A percentile compares a stretch with the other conserved stretches of the same genome.
Evolutionary conservation across 1,140 invertebrate genomes (phyloP).

Genomic region (Drosophila pandora): DNA sequence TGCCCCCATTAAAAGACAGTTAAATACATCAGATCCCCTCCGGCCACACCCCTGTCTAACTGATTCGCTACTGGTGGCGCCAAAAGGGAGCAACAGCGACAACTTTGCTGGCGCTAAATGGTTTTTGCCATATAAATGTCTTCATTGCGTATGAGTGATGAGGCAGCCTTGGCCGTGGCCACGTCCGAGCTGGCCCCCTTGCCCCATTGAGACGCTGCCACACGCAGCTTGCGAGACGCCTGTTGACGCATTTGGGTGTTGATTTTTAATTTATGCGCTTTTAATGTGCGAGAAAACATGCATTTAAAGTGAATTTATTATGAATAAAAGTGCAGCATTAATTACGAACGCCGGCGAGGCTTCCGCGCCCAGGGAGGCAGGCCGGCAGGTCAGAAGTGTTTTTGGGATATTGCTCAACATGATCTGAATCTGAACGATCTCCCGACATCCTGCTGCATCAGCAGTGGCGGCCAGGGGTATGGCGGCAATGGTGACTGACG

Average conservation of each 20-base stretch:
- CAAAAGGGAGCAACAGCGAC: conserved; percentile 47
- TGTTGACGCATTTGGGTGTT: conserved; percentile 77
- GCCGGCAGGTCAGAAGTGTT: conserved; percentile 39
- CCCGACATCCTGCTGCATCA: conserved; percentile 31
- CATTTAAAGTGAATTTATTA: conserved; percentile 80
- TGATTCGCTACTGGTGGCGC: conserved; percentile 30
- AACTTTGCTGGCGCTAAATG: conserved; percentile 63
- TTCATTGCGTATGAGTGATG: conserved; percentile 81
- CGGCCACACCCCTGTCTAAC: conserved; percentile 1
- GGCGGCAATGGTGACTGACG: conserved; percentile 29
- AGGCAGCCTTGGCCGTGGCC: conserved; percentile 55
- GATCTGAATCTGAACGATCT: conserved; percentile 19
- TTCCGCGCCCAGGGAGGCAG: background rate
- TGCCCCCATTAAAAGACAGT: background rate
- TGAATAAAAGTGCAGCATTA: conserved; percentile 75
- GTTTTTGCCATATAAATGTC: conserved; percentile 81
- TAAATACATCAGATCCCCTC: background rate
- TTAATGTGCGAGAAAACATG: conserved; percentile 79
- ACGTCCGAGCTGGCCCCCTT: background rate
- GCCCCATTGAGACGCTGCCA: conserved; percentile 7
- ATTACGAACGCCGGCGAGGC: conserved; percentile 38
- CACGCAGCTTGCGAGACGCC: conserved; percentile 43
- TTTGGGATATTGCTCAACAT: conserved; percentile 51
- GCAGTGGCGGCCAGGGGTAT: background rate
- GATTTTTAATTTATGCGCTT: conserved; percentile 82